A percentile compares a stretch with the other conserved stretches of the same genome.
phyloP scores from a whole-genome alignment of 2,113 vertebrate species.

The Halcyon malimbica region DNA sequence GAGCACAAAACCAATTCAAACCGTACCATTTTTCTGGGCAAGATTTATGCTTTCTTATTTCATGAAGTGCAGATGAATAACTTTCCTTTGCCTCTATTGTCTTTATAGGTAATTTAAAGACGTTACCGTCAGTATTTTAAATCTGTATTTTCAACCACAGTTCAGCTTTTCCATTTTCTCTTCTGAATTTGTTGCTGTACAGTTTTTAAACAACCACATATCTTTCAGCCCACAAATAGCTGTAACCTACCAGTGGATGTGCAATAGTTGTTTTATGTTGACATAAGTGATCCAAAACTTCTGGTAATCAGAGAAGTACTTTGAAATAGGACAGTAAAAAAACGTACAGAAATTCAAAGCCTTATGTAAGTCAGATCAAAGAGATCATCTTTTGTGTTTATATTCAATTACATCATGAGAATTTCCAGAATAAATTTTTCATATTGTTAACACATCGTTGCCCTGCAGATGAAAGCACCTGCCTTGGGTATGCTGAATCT shows the following conservation, averaged over 20 bases:
- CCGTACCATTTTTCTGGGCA: background rate
- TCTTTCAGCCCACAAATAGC: background rate
- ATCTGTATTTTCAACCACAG: background rate
- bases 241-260: background rate
- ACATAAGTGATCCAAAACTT: background rate
- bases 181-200: background rate
- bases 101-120: background rate
- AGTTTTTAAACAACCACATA: background rate
- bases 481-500: background rate
- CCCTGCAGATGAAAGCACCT: conserved; percentile 48
- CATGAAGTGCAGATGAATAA: background rate
- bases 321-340: background rate
- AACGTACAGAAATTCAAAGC: background rate
- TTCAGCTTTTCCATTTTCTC: background rate
- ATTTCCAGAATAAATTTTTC: background rate
- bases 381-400: background rate
- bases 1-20: background rate
- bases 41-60: background rate
- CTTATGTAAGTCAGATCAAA: conserved; percentile 26
- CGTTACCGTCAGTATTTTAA: background rate
- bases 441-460: background rate
- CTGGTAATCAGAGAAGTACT: background rate
- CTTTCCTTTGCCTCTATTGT: background rate
- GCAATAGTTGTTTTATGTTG: background rate
- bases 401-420: background rate